Conservation (phyloP, 2,113 vertebrate genomes). For the Callionymus lyra region DNA sequence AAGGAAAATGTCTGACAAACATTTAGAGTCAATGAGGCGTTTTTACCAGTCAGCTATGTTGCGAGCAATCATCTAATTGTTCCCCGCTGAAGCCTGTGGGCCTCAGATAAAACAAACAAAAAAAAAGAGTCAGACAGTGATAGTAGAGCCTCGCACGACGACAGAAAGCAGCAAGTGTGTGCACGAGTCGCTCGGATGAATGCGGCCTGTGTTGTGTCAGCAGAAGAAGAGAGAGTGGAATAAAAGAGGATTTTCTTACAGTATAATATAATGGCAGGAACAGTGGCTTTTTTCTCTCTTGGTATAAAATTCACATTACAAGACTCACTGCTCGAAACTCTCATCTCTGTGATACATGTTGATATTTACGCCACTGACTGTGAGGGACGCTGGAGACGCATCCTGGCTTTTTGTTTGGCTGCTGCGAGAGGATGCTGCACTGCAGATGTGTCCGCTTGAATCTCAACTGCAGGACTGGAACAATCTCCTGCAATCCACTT, state of each 20-base stretch:
- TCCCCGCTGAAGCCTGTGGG: conserved; percentile 33
- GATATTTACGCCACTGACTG: conserved; percentile 19
- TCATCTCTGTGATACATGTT: conserved; percentile 28
- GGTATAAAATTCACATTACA: too few species aligned
- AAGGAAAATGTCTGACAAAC: conserved; percentile 10
- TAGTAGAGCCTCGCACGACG: conserved; percentile 3
- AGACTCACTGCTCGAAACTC: too few species aligned
- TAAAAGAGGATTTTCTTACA: conserved; percentile 22
- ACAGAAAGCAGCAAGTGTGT: conserved; percentile 18
- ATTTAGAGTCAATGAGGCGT: conserved; percentile 19
- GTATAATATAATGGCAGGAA: conserved; percentile 37
- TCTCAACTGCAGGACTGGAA: neutral
- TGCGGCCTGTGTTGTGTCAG: conserved; percentile 63
- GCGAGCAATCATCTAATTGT: conserved; percentile 32
- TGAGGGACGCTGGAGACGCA: conserved; percentile 12
- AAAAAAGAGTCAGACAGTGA: conserved; percentile 8
- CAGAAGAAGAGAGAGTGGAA: conserved; percentile 47
- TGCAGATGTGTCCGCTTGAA: conserved; percentile 17
- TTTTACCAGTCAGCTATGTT: conserved; percentile 27
- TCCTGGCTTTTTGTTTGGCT: conserved; percentile 25
- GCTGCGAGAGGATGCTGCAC: conserved; percentile 12
- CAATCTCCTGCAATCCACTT: neutral
- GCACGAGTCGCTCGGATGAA: conserved; percentile 38
- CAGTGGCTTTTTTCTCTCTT: conserved; percentile 33
- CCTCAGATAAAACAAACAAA: conserved; percentile 2